phyloP scores from a whole-genome alignment of 2,113 vertebrate species.

The Cebidichthys violaceus region DNA sequence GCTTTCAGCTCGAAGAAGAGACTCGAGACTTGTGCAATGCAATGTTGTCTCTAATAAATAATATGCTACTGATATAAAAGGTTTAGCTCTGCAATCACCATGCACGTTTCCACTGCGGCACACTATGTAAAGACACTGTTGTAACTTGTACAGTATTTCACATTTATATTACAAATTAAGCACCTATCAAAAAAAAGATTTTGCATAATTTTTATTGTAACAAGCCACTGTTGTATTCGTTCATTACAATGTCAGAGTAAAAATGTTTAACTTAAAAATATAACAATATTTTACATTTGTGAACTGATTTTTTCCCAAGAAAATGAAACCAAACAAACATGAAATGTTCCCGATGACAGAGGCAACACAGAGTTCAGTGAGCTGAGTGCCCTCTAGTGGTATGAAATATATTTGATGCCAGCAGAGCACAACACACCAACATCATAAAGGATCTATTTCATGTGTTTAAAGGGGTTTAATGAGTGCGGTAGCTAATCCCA shows the following conservation, averaged over 20 bases:
- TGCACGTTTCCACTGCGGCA: neutral
- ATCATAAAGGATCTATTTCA: neutral
- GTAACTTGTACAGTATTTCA: constrained; percentile 15
- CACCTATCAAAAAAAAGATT: neutral
- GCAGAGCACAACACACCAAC: neutral
- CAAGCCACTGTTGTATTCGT: neutral
- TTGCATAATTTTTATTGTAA: constrained; percentile 28
- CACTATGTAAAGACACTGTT: neutral
- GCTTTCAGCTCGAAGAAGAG: constrained; percentile 1
- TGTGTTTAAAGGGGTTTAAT: neutral
- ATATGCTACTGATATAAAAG: neutral
- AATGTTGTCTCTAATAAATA: neutral
- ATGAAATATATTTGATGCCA: neutral
- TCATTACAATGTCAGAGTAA: neutral
- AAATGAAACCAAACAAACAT: neutral
- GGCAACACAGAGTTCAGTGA: neutral
- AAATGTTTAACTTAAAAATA: constrained; percentile 21
- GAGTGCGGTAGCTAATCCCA: neutral
- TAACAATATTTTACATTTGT: constrained; percentile 1
- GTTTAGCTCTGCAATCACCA: constrained; percentile 4
- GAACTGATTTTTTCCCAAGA: neutral
- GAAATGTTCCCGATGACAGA: neutral
- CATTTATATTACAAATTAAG: constrained; percentile 4
- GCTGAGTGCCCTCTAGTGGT: neutral
- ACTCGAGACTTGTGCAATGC: neutral